Conservation (phyloP, 2,888 invertebrate genomes). For the Drosophila cognata region DNA sequence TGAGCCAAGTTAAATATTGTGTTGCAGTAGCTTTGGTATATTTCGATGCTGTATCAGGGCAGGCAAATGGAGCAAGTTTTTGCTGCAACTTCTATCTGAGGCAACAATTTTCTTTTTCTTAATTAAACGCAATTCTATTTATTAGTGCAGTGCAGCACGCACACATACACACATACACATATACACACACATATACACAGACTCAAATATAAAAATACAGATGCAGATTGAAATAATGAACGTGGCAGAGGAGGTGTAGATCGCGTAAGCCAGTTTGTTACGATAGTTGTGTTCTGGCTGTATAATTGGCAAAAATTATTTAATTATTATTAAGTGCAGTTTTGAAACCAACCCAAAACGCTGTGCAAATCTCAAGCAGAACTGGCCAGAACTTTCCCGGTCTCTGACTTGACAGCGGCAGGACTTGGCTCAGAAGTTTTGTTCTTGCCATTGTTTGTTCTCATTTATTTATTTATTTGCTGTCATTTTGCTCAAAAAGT, state of each 20-base stretch:
- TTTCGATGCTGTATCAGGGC: constrained; percentile 12
- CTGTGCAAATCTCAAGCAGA: constrained; percentile 2
- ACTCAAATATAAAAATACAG: background rate
- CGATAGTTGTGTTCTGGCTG: constrained; percentile 50
- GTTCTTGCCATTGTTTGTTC: constrained; percentile 7
- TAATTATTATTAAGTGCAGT: constrained; percentile 78
- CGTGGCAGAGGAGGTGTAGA: constrained; percentile 15
- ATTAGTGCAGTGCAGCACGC: constrained; percentile 57
- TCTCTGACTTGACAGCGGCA: constrained; percentile 20
- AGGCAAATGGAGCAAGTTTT: constrained; percentile 61
- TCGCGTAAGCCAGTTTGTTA: constrained; percentile 45
- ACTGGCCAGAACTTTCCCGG: constrained; percentile 14
- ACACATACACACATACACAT: constrained; percentile 19
- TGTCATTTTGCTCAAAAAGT: constrained; percentile 33
- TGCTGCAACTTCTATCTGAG: constrained; percentile 52
- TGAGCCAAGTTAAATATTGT: constrained; percentile 57
- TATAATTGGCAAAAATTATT: constrained; percentile 77
- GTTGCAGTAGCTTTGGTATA: constrained; percentile 19
- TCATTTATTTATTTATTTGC: constrained; percentile 43
- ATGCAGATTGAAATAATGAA: constrained; percentile 25
- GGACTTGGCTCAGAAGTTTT: constrained; percentile 38
- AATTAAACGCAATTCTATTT: constrained; percentile 77
- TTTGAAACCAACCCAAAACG: constrained; percentile 21
- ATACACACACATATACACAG: background rate
- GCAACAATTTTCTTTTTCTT: constrained; percentile 71